Base-by-base conservation (phyloP, 2,888 invertebrate species). In the Phlogophora meticulosa region DNA sequence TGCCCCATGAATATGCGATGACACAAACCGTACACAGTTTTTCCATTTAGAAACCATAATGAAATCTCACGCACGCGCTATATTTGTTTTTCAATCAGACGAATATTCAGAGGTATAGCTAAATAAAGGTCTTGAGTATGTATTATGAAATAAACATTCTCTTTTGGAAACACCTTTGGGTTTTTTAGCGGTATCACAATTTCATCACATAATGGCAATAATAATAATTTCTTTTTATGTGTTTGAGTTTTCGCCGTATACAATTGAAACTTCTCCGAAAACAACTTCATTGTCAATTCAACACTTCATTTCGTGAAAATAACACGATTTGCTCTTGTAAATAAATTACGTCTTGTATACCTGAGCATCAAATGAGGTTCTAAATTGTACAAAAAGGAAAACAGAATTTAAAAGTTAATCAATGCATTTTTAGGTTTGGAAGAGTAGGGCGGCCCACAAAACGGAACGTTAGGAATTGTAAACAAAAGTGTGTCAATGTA, bases 1-100 rank as follows among this genome's bases (percentile, higher is more conserved):
- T 94, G 92, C 91, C 91, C 94, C 91, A 95, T 95, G 95, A 95
- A 95, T 95, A 95, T 95, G 94, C 94, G 94, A 95, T 95, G 94
- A 91, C 95, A 94, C 94, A 94, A 92, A 92, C 93, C 92, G 92
- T 94, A 94, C 94, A 95, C 93, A 93, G 92, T 94, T 94, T 95
- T 95, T 94, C 95, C 94, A 94, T 94, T 94, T 94, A 92, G 92
- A 89, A 87, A 89, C 88, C 90, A 86, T 93, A 95, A 94, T 94
- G 94, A 94, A 94, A 93, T 90, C 92, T 90, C 91, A 92, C 92
- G 93, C 91, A 92, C 92, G 84, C 86, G 72, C 85, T 87, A 84
- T 91, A 90, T 93, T 93, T 93, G 91, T 90, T 91, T 92, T 92
- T 90, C 90, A 91, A 93, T 92, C 91, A 89, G 87, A 83, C 80